Conservation (phyloP, 2,888 invertebrate genomes). For the Latheticus oryzae region DNA sequence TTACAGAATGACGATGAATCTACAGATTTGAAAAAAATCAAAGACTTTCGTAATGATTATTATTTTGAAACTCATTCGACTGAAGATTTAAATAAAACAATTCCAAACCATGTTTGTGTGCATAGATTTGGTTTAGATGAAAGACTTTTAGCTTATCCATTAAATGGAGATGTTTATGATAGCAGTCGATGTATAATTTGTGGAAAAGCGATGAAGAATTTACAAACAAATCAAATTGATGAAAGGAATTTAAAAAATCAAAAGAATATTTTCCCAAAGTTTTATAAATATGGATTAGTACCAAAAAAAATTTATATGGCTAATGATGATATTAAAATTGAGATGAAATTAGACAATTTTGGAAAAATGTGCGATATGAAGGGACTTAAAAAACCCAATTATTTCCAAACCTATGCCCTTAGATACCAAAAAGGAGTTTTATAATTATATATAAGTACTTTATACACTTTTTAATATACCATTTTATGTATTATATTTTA, state of each 20-base stretch:
- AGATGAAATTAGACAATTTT: constrained; percentile 16
- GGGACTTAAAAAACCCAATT: constrained; percentile 18
- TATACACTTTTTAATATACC: no score
- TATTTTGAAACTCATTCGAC: constrained; percentile 68
- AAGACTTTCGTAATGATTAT: constrained; percentile 69
- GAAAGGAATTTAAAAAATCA: background rate
- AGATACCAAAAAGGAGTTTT: constrained; percentile 46
- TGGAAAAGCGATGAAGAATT: constrained; percentile 62
- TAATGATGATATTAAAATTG: constrained; percentile 21
- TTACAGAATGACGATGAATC: no score
- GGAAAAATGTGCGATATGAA: background rate
- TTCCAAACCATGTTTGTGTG: constrained; percentile 66
- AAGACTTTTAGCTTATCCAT: constrained; percentile 69
- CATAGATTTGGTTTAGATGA: constrained; percentile 71
- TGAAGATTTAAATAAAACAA: constrained; percentile 49
- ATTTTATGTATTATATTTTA: no score
- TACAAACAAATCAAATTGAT: constrained; percentile 3
- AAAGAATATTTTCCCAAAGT: constrained; percentile 23
- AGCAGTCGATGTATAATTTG: constrained; percentile 68
- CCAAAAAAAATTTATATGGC: constrained; percentile 29
- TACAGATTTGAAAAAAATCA: constrained; percentile 1
- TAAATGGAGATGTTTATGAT: constrained; percentile 66
- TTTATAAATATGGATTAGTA: constrained; percentile 29
- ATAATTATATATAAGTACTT: no score
- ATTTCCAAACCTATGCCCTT: constrained; percentile 36